Evolutionary conservation across 2,113 vertebrate genomes (phyloP), one percentile per base, ranked within the genome.

Genomic region (Todiramphus chloris): DNA sequence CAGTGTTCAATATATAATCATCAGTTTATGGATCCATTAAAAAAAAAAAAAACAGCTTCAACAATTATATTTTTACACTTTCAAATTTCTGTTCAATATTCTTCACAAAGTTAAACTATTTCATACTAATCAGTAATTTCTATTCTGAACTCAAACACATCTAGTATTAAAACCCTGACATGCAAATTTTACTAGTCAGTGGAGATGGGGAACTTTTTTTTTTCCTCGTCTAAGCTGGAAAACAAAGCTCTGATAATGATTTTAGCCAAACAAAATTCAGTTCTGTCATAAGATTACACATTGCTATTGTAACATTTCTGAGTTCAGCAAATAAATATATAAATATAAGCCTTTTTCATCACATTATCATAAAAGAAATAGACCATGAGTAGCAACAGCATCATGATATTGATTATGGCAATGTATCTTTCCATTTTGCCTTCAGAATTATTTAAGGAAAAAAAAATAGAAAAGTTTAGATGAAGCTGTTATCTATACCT

Each of bases 281-380:
- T 64, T 92, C 94, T 91, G 12, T 82, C 23, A 33, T 43, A 84
- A 66, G 18, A 77, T 69, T 84, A 66, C 1, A 1, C 72, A 85
- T 24, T 88, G 21, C 1, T 17, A 33, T 50, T 79, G 17, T 72
- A 90, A 78, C 12, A 43, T 63, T 88, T 86, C 37, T 25, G 80
- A 68, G 6, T 21, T 73, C 11, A 79, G 27, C 46, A 93, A 58
- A 35, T 66, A 69, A 91, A 94, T 44, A 66, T n/a, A 76, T 41
- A 73, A 84, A 91, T 91, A 62, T 83, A 77, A 69, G 10, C 30
- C 11, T 95, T 91, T 30, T 20, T 82, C 35, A 79, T 68, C 16
- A 79, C 4, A 89, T 66, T 87, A 67, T 28, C 44, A 39, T 94
- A 82, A 91, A 87, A 60, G 68, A 84, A 89, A 97, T 75, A 84